Evolutionary conservation across 2,113 vertebrate species (phyloP), one percentile per base, ranked within the genome.

Genomic region (Pseudonaja textilis): DNA sequence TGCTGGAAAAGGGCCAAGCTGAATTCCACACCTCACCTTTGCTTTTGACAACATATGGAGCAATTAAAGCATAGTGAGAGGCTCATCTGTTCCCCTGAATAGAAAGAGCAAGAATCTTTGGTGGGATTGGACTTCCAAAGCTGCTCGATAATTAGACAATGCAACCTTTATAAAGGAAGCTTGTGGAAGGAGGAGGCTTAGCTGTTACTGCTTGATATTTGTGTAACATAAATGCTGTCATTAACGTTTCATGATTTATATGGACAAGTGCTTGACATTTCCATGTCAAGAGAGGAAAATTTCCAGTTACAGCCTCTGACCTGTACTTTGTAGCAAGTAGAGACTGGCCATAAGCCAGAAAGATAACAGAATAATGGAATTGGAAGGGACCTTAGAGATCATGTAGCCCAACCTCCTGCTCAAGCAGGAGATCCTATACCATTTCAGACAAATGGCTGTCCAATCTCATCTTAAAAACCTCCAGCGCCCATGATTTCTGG

Each of bases 251-350:
- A 3, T 88, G 16, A 4, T 87, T 42, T 74, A 88, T 61, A 88
- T 45, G 87, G 50, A 88, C 64, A 88, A 10, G 47, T 29, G 88
- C 42, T 89, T 92, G 89, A 59, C 54, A 85, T 92, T 92, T 88
- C 18, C 39, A n/a, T 85, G 69, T 89, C 42, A 8, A n/a, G 26
- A 50, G 12, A 50, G 69, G 11, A 23, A 61, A 4, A 25, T 92
- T 50, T 34, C 88, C 23, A 42, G 25, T 50, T 85, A 85, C 54
- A n/a, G 20, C 55, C 8, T 42, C 9, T 12, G 18, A 89, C 23
- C 39, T 23, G 10, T 8, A 16, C 47, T 92, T 89, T 22, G 25
- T 22, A 47, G 34, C 26, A 74, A 12, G 34, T 74, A 74, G n/a
- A 74, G 64, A 34, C 64, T 34, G n/a, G 14, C n/a, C 64, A 14